These are phyloP conservation scores for Agelas oroides DNA, from an alignment of 37 sponge, comb jelly and placozoan genomes.

Conservation along the genomic window DNA sequence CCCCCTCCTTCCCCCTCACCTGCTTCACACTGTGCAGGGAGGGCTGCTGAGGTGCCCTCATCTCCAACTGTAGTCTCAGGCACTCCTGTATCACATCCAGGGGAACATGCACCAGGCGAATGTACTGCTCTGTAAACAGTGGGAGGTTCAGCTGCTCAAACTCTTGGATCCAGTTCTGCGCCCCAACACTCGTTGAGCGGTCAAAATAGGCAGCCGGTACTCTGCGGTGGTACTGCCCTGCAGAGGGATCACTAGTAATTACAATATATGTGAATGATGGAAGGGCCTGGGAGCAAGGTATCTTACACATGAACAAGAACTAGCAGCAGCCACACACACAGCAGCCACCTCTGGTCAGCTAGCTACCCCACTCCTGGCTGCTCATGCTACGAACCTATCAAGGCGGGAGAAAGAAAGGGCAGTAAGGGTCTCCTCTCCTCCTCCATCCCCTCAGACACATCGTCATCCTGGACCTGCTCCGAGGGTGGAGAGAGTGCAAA, in stretches of 20 bases:
- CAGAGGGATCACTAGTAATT: too few species aligned
- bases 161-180: slow-evolving; percentile 65
- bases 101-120: slow-evolving; percentile 73
- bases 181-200: slow-evolving; percentile 12
- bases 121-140: slow-evolving; percentile 58
- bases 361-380: too few species aligned
- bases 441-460: slow-evolving; percentile 31
- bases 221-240: background rate
- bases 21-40: slow-evolving; percentile 74
- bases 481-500: slow-evolving; percentile 38
- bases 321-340: too few species aligned
- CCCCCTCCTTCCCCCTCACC: slow-evolving; percentile 38
- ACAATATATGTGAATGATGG: too few species aligned
- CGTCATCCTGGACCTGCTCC: slow-evolving; percentile 48
- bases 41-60: slow-evolving; percentile 41
- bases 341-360: too few species aligned
- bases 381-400: background rate
- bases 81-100: slow-evolving; percentile 93
- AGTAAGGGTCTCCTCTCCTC: slow-evolving; percentile 18
- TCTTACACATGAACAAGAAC: too few species aligned
- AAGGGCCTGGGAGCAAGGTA: too few species aligned
- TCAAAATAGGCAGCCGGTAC: background rate
- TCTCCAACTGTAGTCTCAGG: slow-evolving; percentile 65
- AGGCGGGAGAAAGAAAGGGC: background rate
- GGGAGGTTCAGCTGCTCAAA: slow-evolving; percentile 76